Evolutionary conservation across 2,797 vertebrate genomes (phyloP).

Genomic region (Pristis pectinata): DNA sequence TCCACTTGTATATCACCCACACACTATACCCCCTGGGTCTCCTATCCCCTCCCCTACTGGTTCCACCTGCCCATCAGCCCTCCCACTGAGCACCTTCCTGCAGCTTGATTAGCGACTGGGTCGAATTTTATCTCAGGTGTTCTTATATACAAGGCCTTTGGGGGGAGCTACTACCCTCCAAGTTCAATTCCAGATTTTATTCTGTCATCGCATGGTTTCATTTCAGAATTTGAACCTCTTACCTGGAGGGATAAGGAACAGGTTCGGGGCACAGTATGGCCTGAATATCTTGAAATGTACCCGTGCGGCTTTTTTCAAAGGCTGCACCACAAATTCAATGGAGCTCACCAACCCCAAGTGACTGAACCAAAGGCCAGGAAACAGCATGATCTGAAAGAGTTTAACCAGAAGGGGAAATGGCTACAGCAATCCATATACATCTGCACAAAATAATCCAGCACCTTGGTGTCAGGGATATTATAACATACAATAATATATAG

Average conservation of each 20-base stretch:
- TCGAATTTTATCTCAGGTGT: too few species aligned
- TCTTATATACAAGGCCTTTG: background rate
- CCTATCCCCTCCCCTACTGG: too few species aligned
- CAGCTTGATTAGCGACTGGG: background rate
- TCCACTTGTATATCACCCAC: too few species aligned
- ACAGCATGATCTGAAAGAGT: constrained; percentile 61
- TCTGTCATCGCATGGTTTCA: background rate
- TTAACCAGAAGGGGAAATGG: too few species aligned
- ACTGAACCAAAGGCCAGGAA: constrained; percentile 72
- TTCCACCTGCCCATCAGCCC: too few species aligned
- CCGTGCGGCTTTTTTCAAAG: constrained; percentile 48
- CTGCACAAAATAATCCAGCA: background rate
- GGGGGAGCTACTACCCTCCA: background rate
- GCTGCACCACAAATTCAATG: constrained; percentile 59
- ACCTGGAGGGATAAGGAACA: constrained; percentile 68
- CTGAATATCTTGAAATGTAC: constrained; percentile 63
- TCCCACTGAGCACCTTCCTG: too few species aligned
- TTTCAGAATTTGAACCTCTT: background rate
- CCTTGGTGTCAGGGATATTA: too few species aligned
- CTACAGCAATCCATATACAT: background rate
- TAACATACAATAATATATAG: too few species aligned
- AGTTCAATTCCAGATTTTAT: background rate
- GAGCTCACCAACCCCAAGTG: constrained; percentile 60
- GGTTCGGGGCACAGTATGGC: constrained; percentile 63
- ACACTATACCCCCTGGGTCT: too few species aligned